These are phyloP conservation scores for Tridacna crocea DNA, from an alignment of 2,888 invertebrate genomes.

Conservation along the genomic window DNA sequence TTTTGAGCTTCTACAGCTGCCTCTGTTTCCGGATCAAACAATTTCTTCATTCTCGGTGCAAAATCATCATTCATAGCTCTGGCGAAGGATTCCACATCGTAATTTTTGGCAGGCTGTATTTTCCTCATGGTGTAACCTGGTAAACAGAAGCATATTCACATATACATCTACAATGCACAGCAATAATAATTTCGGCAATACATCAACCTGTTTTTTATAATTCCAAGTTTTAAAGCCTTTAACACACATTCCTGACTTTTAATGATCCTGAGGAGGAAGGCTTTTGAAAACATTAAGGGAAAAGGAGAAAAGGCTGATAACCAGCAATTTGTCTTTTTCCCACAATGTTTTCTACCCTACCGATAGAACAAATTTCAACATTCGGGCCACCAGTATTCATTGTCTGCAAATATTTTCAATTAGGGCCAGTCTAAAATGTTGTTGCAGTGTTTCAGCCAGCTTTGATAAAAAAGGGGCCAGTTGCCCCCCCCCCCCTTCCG, in stretches of 20 bases:
- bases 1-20: slow-evolving; percentile 82
- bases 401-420: not conserved
- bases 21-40: slow-evolving; percentile 83
- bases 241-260: too few species aligned
- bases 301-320: not conserved
- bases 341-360: slow-evolving; percentile 6
- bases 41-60: slow-evolving; percentile 81
- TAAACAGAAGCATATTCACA: not conserved
- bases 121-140: slow-evolving; percentile 81
- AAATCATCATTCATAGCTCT: slow-evolving; percentile 84
- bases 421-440: not conserved
- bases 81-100: slow-evolving; percentile 84
- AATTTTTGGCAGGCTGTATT: slow-evolving; percentile 83
- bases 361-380: too few species aligned
- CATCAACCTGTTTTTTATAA: too few species aligned
- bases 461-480: too few species aligned
- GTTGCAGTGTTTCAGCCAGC: too few species aligned
- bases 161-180: too few species aligned
- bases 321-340: slow-evolving; percentile 1
- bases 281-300: too few species aligned
- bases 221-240: too few species aligned
- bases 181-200: too few species aligned
- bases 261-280: too few species aligned
- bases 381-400: too few species aligned
- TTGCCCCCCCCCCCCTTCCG: too few species aligned